Percentiles rank a stretch among this genome's conserved stretches.
These are phyloP conservation scores for Tipula lateralis DNA, from an alignment of 2,888 invertebrate genomes.

Conservation along the genomic window DNA sequence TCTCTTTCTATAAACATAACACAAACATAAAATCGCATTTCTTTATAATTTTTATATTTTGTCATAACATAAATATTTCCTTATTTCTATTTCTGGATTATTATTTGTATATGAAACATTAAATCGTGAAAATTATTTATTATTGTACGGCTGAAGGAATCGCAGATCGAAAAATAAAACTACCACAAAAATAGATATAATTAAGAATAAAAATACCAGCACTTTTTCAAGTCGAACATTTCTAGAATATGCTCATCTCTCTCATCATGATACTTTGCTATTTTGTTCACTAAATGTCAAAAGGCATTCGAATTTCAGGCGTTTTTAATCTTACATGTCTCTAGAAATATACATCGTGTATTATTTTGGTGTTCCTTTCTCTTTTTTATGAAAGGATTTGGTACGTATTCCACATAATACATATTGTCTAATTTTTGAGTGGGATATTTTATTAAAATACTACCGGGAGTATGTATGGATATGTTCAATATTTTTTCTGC, in stretches of 20 bases:
- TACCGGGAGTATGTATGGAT: neutral
- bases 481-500: neutral
- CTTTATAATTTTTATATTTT: neutral
- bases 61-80: neutral
- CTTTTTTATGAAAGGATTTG: neutral
- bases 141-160: neutral
- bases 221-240: neutral
- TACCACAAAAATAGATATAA: neutral
- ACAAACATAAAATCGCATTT: neutral
- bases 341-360: neutral
- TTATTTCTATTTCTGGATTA: neutral
- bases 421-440: neutral
- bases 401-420: neutral
- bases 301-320: neutral
- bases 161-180: neutral
- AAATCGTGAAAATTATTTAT: neutral
- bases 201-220: neutral
- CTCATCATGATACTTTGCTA: conserved; percentile 2
- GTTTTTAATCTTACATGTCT: neutral
- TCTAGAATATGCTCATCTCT: neutral
- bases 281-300: neutral
- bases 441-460: neutral
- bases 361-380: neutral
- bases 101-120: neutral
- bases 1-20: neutral